Conservation (phyloP, 2,113 vertebrate species). For the Herpailurus yagouaroundi region DNA sequence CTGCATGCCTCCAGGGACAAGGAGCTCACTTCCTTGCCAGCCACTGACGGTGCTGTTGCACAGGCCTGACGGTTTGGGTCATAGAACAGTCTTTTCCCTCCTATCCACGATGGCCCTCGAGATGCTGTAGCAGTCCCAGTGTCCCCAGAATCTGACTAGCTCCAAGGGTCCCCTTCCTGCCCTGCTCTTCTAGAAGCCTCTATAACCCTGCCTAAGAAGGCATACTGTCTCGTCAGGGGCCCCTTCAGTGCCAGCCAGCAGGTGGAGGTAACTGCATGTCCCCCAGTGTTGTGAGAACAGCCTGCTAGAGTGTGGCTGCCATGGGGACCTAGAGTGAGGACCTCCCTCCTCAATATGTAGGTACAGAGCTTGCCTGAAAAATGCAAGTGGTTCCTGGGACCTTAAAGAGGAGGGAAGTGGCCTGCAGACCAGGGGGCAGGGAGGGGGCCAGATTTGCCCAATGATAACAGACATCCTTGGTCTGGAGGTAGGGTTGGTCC, state of each 20-base stretch:
- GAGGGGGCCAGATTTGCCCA: neutral
- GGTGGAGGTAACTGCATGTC: neutral
- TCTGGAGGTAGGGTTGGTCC: neutral
- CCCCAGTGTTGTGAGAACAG: neutral
- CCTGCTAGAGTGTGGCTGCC: neutral
- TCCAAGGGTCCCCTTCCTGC: neutral
- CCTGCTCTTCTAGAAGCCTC: neutral
- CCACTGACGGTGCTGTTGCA: neutral
- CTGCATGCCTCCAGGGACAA: neutral
- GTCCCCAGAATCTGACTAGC: neutral
- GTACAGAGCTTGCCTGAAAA: neutral
- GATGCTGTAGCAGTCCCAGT: neutral
- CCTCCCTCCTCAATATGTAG: too few species aligned
- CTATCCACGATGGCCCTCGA: neutral
- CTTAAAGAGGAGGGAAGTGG: neutral
- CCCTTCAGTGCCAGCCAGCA: neutral
- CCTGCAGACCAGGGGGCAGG: neutral
- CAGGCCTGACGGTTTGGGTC: neutral
- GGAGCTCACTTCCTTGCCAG: neutral
- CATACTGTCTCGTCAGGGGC: rapidly evolving
- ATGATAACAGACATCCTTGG: neutral
- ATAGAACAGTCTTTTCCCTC: neutral
- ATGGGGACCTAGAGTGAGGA: neutral
- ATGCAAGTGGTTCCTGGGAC: neutral
- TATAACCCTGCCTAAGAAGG: neutral